These are phyloP conservation scores for Scartelaos histophorus DNA, from an alignment of 2,113 vertebrate species.

Conservation along the genomic window DNA sequence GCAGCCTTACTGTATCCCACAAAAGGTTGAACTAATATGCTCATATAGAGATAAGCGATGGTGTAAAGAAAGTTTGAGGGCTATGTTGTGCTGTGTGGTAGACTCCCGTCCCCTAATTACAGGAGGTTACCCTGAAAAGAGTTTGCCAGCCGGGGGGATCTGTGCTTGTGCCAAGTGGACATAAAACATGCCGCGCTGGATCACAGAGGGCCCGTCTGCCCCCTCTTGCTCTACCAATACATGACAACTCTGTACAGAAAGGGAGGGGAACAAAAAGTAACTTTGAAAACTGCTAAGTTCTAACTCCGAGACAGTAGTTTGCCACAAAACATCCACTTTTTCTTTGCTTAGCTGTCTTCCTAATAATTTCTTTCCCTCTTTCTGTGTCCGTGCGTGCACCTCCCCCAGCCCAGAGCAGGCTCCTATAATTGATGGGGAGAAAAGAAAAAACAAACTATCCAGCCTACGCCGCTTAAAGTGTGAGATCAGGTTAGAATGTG, in stretches of 20 bases:
- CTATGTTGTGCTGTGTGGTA: slow-evolving; percentile 65
- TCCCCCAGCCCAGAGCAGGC: slow-evolving; percentile 56
- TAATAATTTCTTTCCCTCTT: slow-evolving; percentile 14
- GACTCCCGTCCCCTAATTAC: slow-evolving; percentile 91
- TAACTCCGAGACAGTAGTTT: slow-evolving; percentile 34
- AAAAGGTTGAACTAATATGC: slow-evolving; percentile 27
- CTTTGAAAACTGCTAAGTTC: slow-evolving; percentile 53
- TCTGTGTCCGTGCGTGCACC: slow-evolving; percentile 38
- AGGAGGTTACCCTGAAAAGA: slow-evolving; percentile 88
- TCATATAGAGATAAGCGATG: slow-evolving; percentile 28
- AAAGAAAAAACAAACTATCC: slow-evolving; percentile 71
- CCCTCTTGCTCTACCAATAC: slow-evolving; percentile 69
- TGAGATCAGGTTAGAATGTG: slow-evolving; percentile 70
- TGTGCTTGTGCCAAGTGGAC: slow-evolving; percentile 80
- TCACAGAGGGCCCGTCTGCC: slow-evolving; percentile 75
- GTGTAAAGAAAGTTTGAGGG: slow-evolving; percentile 61
- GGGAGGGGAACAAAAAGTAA: slow-evolving; percentile 34
- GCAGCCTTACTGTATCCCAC: slow-evolving; percentile 3
- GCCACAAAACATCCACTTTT: slow-evolving; percentile 18
- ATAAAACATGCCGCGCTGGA: slow-evolving; percentile 80
- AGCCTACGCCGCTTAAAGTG: slow-evolving; percentile 57
- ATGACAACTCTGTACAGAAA: slow-evolving; percentile 61
- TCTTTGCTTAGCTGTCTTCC: slow-evolving; percentile 3
- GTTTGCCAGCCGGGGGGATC: slow-evolving; percentile 82
- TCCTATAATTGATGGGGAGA: slow-evolving; percentile 69